Percentiles rank a stretch among this genome's conserved stretches.
Conservation (phyloP, 30 jellyfish, hydroid and myxozoan genomes). For the Hydractinia echinata region DNA sequence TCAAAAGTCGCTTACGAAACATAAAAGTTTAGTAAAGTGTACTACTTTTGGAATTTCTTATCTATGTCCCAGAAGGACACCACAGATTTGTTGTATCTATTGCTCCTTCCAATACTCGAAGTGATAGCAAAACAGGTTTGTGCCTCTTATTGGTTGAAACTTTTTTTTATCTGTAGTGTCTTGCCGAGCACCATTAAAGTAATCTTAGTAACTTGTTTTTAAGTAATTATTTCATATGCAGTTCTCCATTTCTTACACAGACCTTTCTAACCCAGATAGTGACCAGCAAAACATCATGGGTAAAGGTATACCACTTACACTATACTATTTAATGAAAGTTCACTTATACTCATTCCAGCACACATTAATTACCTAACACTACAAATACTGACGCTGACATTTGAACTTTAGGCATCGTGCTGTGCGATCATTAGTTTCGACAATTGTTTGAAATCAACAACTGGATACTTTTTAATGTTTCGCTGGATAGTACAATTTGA, state of each 20-base stretch:
- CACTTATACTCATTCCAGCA: too few relatives aligned
- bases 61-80: too few relatives aligned
- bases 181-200: too few relatives aligned
- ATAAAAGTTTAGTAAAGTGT: too few relatives aligned
- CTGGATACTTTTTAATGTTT: slow-evolving; percentile 39
- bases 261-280: slow-evolving; percentile 41
- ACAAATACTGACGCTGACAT: background rate
- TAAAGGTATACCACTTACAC: background rate
- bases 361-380: too few relatives aligned
- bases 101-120: too few relatives aligned
- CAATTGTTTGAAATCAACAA: slow-evolving; percentile 49
- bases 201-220: background rate
- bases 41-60: too few relatives aligned
- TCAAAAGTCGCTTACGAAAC: too few relatives aligned
- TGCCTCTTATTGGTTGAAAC: too few relatives aligned
- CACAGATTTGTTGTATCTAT: too few relatives aligned
- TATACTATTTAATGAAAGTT: background rate
- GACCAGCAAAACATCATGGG: slow-evolving; percentile 54
- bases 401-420: slow-evolving; percentile 65
- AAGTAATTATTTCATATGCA: slow-evolving; percentile 86
- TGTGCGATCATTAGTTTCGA: slow-evolving; percentile 70
- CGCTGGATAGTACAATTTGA: slow-evolving; percentile 56
- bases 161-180: too few relatives aligned
- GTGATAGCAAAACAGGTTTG: too few relatives aligned
- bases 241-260: slow-evolving; percentile 72